Evolutionary conservation across 2,797 vertebrate genomes (phyloP).

Genomic region (Allobates femoralis): DNA sequence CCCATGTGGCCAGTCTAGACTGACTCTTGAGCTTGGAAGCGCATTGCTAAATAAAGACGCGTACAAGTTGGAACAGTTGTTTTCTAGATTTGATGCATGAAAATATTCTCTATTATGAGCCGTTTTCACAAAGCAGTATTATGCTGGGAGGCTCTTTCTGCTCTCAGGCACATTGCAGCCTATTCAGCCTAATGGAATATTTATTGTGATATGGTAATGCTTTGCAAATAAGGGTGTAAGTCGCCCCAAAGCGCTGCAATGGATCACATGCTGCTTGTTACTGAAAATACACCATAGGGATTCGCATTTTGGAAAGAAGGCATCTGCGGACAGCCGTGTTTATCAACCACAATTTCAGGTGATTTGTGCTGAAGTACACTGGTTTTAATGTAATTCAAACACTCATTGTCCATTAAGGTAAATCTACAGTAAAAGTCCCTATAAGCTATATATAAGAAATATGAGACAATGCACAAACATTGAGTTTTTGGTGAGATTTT

Average conservation of each 20-base stretch:
- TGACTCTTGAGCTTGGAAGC: conserved; percentile 25
- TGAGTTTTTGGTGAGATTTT: too few species aligned
- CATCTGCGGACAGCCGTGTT: neutral
- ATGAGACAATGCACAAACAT: too few species aligned
- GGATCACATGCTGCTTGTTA: neutral
- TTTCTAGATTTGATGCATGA: conserved; percentile 52
- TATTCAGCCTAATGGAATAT: conserved; percentile 33
- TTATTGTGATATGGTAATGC: conserved; percentile 42
- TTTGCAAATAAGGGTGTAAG: conserved; percentile 32
- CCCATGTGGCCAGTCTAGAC: conserved; percentile 55
- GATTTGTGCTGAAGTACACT: neutral
- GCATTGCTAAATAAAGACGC: conserved; percentile 38
- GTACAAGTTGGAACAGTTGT: conserved; percentile 43
- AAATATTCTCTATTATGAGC: conserved; percentile 50
- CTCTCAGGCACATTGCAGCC: conserved; percentile 22
- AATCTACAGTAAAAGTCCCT: neutral
- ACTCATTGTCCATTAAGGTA: neutral
- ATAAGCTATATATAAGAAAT: neutral
- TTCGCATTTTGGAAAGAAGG: neutral
- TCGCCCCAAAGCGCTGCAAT: conserved; percentile 10
- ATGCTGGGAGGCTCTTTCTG: conserved; percentile 20
- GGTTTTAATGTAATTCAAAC: neutral
- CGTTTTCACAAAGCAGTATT: conserved; percentile 50
- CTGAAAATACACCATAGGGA: conserved; percentile 29
- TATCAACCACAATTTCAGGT: neutral